Evolutionary conservation across 1,140 invertebrate genomes (phyloP).

Genomic region (Aricia agestis): DNA sequence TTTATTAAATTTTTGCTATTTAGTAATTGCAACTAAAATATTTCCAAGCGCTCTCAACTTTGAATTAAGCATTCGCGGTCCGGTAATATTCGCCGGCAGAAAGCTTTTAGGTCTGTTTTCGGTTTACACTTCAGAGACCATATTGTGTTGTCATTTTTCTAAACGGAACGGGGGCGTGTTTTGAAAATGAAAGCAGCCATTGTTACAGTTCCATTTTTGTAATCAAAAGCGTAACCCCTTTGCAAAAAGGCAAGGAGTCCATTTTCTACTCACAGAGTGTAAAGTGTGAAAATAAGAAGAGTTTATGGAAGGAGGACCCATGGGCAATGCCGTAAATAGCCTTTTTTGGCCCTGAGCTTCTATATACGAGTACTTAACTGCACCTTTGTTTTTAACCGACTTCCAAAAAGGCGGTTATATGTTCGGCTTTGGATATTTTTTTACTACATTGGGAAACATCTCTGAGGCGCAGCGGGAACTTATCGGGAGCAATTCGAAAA

Average conservation of each 20-base stretch:
- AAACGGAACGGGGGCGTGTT: constrained; percentile 15
- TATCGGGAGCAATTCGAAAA: too few relatives aligned
- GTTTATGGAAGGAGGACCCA: neutral
- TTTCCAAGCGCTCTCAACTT: neutral
- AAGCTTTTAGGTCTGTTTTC: constrained; percentile 9
- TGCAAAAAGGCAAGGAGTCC: neutral
- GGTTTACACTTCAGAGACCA: constrained; percentile 14
- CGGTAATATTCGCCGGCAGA: neutral
- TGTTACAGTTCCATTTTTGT: constrained; percentile 11
- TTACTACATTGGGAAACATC: too few relatives aligned
- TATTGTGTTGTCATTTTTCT: constrained; percentile 15
- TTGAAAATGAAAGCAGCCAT: constrained; percentile 14
- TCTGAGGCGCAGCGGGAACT: too few relatives aligned
- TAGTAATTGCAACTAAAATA: neutral
- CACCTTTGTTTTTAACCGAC: too few relatives aligned
- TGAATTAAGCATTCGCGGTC: neutral
- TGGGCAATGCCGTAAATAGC: too few relatives aligned
- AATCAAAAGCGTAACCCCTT: constrained; percentile 13
- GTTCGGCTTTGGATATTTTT: too few relatives aligned
- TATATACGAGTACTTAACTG: too few relatives aligned
- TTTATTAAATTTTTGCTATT: neutral
- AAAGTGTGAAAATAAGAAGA: neutral
- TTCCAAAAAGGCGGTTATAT: too few relatives aligned
- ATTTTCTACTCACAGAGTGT: neutral
- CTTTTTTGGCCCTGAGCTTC: too few relatives aligned